Base-by-base conservation (phyloP, 1,140 invertebrate species). In the Leguminivora glycinivorella region DNA sequence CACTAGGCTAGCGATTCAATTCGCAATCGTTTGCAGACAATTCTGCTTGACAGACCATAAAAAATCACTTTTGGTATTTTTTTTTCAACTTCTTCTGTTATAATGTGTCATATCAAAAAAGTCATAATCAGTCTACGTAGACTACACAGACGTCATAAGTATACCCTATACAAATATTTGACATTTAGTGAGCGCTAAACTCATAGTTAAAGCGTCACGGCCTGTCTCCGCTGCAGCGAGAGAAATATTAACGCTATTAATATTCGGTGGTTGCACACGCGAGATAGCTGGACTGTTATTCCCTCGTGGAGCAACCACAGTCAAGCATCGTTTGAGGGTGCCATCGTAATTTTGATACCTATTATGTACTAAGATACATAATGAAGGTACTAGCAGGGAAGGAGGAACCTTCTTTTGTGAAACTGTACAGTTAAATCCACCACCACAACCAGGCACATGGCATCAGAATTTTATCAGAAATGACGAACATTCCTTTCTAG, bases 211-310 rank as follows among this genome's bases (percentile, higher is more conserved):
- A 76, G 78, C 83, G 79, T 83, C 79, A 78, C 84, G 84, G 85
- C 83, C 81, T 82, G 82, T 77, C 75, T 74, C 81, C 77, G 73
- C 70, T 81, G 79, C 74, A 80, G 52, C 77, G 73, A 40, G 79
- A 84, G 86, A 90, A 83, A 90, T 88, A 87, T 90, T 85, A 83
- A 73, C 70, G 82, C 79, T 83, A 88, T 90, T 86, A 86, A 88
- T 88, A 90, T 85, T 85, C 82, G 77, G 79, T 70, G 83, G 83
- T 81, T 84, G 83, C 77, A 83, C 80, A 82, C 75, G 76, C 77
- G 75, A 87, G 87, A 89, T 88, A 90, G 80, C 83, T 83, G 58
- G 58, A 29, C 24, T 69, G 47, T 22, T 52, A n/a, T 43, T 43
- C 5, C 14, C 7, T 10, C 17, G 47, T 52, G 17, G 19, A n/a